A percentile compares a stretch with the other conserved stretches of the same genome.
phyloP scores from a whole-genome alignment of 2,888 invertebrate species.

The Megamerina dolium region DNA sequence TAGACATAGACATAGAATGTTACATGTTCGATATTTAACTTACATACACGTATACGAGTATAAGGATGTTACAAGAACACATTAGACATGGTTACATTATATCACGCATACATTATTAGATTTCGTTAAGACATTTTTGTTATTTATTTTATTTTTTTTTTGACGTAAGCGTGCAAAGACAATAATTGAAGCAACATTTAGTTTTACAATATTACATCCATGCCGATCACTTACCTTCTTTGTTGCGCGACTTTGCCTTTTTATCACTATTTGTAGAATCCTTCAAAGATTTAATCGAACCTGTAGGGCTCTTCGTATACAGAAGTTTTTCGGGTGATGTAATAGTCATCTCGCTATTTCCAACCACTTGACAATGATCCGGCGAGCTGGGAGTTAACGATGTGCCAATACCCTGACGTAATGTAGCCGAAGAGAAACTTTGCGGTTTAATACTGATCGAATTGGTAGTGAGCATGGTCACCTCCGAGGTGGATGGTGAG shows the following conservation, averaged over 20 bases:
- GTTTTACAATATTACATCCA: not conserved
- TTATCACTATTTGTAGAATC: constrained; percentile 46
- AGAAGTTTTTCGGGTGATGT: constrained; percentile 44
- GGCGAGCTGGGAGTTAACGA: constrained; percentile 42
- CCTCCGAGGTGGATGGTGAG: constrained; percentile 29
- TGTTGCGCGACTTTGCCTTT: constrained; percentile 46
- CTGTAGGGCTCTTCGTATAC: constrained; percentile 53
- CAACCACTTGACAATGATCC: constrained; percentile 43
- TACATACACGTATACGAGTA: no score
- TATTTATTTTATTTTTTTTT: not conserved
- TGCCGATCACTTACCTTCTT: constrained; percentile 42
- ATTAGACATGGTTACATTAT: no score
- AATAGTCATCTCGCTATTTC: constrained; percentile 32
- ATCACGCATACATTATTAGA: no score
- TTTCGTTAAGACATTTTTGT: not conserved
- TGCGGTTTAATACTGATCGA: constrained; percentile 32
- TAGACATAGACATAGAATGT: no score
- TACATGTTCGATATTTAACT: no score
- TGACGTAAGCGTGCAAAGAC: constrained; percentile 13
- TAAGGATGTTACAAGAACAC: no score
- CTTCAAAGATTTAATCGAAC: constrained; percentile 54
- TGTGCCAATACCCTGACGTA: constrained; percentile 48
- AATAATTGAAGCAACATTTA: constrained; percentile 12
- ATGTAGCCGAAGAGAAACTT: constrained; percentile 43
- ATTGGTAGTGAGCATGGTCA: constrained; percentile 26